A percentile compares a stretch with the other conserved stretches of the same genome.
Conservation (phyloP, 2,888 invertebrate species). For the Gibbula magus region DNA sequence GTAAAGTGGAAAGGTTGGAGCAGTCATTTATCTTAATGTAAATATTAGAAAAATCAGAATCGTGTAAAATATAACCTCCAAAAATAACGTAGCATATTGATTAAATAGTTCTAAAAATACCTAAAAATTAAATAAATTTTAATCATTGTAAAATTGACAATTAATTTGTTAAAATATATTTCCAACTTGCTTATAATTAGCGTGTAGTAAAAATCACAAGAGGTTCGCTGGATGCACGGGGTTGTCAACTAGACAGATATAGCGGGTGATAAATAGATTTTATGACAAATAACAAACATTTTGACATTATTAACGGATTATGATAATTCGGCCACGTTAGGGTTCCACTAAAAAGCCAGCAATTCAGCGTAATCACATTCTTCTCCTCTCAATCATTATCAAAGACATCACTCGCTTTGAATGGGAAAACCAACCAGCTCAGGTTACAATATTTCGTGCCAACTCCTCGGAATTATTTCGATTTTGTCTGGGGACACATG, state of each 20-base stretch:
- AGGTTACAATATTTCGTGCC: conserved; percentile 10
- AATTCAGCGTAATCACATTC: background rate
- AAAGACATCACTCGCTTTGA: background rate
- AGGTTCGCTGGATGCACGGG: too few relatives aligned
- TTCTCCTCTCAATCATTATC: background rate
- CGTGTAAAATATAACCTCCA: background rate
- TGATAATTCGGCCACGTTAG: background rate
- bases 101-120: too few relatives aligned
- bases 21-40: background rate
- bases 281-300: conserved; percentile 5
- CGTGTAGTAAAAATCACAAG: too few relatives aligned
- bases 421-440: background rate
- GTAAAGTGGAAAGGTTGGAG: too few relatives aligned
- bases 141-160: too few relatives aligned
- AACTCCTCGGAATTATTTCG: background rate
- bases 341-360: background rate
- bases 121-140: too few relatives aligned
- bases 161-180: too few relatives aligned
- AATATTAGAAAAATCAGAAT: background rate
- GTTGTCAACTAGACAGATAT: too few relatives aligned
- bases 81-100: too few relatives aligned
- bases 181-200: too few relatives aligned
- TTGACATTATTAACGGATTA: background rate
- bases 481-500: background rate
- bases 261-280: background rate